A percentile compares a stretch with the other conserved stretches of the same genome.
These are phyloP conservation scores for Ceyx cyanopectus DNA, from an alignment of 2,113 vertebrate species.

Conservation along the genomic window DNA sequence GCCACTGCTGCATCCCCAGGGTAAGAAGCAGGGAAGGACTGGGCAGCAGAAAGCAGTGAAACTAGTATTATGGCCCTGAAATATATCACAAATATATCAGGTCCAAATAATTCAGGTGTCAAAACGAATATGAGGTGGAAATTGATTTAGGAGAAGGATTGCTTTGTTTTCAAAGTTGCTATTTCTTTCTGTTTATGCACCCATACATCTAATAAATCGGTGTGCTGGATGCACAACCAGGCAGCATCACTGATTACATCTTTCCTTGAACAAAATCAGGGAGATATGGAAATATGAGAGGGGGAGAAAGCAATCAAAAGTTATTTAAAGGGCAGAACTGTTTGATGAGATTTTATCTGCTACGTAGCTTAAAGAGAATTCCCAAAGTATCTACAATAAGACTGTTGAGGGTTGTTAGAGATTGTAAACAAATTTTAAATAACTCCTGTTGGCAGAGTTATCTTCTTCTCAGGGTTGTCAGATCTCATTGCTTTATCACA, in stretches of 20 bases:
- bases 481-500: slow-evolving; percentile 2
- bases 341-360: slow-evolving; percentile 41
- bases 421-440: slow-evolving; percentile 13
- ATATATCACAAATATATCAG: slow-evolving; percentile 19
- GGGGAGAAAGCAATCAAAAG: neutral
- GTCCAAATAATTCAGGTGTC: slow-evolving; percentile 39
- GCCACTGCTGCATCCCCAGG: neutral
- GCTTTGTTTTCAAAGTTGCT: slow-evolving; percentile 14
- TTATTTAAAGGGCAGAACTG: slow-evolving; percentile 8
- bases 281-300: neutral
- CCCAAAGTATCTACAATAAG: neutral
- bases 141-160: neutral
- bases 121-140: slow-evolving; percentile 19
- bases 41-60: neutral
- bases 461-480: neutral
- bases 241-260: slow-evolving; percentile 17
- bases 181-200: slow-evolving; percentile 33
- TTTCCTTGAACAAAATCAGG: neutral
- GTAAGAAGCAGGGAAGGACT: neutral
- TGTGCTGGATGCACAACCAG: slow-evolving; percentile 46
- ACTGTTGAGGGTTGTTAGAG: neutral
- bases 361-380: slow-evolving; percentile 1
- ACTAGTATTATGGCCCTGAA: neutral
- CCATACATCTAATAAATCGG: slow-evolving; percentile 32
- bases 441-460: neutral